phyloP scores from a whole-genome alignment of 2,113 vertebrate genomes.

The Zingel zingel region DNA sequence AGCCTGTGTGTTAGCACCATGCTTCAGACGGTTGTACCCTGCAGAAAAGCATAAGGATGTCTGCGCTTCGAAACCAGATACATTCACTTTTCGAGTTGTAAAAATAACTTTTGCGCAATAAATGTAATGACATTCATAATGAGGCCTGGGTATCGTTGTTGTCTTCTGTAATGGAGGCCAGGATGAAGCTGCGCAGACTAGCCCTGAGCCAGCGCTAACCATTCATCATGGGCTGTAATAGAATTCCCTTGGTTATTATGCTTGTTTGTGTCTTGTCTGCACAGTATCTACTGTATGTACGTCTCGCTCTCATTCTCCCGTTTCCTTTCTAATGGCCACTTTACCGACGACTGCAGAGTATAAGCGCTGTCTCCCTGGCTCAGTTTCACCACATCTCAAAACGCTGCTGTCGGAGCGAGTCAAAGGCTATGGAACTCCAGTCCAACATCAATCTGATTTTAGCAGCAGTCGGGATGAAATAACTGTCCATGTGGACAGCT shows the following conservation, averaged over 20 bases:
- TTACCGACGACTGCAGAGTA: constrained; percentile 36
- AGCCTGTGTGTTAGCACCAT: constrained; percentile 22
- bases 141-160: constrained; percentile 34
- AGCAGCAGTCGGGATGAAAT: constrained; percentile 51
- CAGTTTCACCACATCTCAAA: constrained; percentile 51
- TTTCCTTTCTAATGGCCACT: constrained; percentile 53
- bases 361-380: constrained; percentile 50
- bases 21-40: constrained; percentile 5
- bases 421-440: constrained; percentile 44
- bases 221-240: constrained; percentile 51
- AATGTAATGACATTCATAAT: constrained; percentile 32
- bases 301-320: constrained; percentile 42
- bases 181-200: constrained; percentile 14
- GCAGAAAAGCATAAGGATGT: constrained; percentile 9
- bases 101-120: constrained; percentile 5
- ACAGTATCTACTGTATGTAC: constrained; percentile 24
- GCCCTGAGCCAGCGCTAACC: constrained; percentile 28
- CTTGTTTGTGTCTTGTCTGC: constrained; percentile 34
- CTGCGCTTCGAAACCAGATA: constrained; percentile 8
- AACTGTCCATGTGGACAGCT: constrained; percentile 47
- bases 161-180: constrained; percentile 33
- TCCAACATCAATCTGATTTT: constrained; percentile 62
- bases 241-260: constrained; percentile 45
- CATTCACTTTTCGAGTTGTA: constrained; percentile 17
- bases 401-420: constrained; percentile 34